Conservation (phyloP, 2,113 vertebrate species). For the Pelobates fuscus region DNA sequence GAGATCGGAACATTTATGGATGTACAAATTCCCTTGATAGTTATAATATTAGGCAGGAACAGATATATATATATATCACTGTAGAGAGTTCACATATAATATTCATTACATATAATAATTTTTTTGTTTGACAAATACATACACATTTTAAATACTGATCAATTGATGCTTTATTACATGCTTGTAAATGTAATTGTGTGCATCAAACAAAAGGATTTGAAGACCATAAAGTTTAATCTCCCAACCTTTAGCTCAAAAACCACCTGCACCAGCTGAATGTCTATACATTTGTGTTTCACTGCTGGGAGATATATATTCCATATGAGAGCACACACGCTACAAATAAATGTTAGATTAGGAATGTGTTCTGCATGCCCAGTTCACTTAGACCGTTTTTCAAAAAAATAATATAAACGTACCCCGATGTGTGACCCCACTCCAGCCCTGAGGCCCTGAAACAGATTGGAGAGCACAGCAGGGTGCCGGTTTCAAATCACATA, state of each 20-base stretch:
- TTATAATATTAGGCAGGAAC: too few species aligned
- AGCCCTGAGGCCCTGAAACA: not conserved
- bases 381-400: conserved; percentile 6
- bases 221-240: conserved; percentile 44
- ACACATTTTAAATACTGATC: conserved; percentile 8
- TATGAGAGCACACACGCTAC: conserved; percentile 35
- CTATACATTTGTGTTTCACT: conserved; percentile 2
- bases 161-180: conserved; percentile 10
- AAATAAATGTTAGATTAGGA: conserved; percentile 31
- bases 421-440: not conserved
- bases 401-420: conserved; percentile 7
- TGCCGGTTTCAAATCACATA: not conserved
- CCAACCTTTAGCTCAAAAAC: not conserved
- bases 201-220: conserved; percentile 41
- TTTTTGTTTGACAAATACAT: not conserved
- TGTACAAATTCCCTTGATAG: too few species aligned
- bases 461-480: conserved; percentile 14
- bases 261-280: conserved; percentile 11
- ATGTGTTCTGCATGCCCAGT: conserved; percentile 1
- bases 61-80: too few species aligned
- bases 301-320: conserved; percentile 39
- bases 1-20: too few species aligned
- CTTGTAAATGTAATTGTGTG: conserved; percentile 36
- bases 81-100: not conserved
- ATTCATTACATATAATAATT: not conserved